Evolutionary conservation across 1,140 invertebrate genomes (phyloP), one percentile per base, ranked within the genome.

Genomic region (Drusus annulatus): DNA sequence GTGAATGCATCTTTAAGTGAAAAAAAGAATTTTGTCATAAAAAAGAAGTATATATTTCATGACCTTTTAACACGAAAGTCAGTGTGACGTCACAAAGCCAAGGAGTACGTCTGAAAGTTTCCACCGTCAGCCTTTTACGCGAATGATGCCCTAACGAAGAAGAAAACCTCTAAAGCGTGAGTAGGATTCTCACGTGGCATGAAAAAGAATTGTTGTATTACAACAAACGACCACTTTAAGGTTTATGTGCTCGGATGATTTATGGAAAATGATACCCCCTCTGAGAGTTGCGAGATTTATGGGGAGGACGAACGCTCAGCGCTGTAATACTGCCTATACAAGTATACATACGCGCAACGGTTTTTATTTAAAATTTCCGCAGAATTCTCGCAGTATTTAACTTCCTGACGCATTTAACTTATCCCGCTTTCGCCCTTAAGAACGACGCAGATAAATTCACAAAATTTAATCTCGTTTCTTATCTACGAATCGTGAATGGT

Each of bases 191-290:
- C 68, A 71, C 68, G 68, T 65, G 62, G 62, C 62, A 31, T 36
- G 62, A 31, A 71, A 51, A 71, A 71, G 68, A 71, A 71, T 71
- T 71, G 45, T 71, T 71, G 50, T 52, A 58, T 74, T 50, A 74
- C 71, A 74, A 74, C 54, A 74, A 74, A 74, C 52, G 71, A 56
- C 71, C 71, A 74, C 71, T 74, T 71, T 74, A 74, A 28, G 71
- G 51, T 74, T 74, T 56, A 54, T 54, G 71, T 74, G 71, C 28
- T 74, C 21, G 56, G 71, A 56, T 74, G 71, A 74, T 74, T 74
- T 74, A 74, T 74, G 50, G 71, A 56, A 58, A 74, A 58, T 74
- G 71, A 74, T 74, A 74, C 71, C 71, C 28, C 54, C 52, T 21
- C 45, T n/a, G 71, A 74, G 71, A 56, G 16, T 74, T 25, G 54